phyloP scores from a whole-genome alignment of 1,140 invertebrate species.

The Drosophila tropicalis region DNA sequence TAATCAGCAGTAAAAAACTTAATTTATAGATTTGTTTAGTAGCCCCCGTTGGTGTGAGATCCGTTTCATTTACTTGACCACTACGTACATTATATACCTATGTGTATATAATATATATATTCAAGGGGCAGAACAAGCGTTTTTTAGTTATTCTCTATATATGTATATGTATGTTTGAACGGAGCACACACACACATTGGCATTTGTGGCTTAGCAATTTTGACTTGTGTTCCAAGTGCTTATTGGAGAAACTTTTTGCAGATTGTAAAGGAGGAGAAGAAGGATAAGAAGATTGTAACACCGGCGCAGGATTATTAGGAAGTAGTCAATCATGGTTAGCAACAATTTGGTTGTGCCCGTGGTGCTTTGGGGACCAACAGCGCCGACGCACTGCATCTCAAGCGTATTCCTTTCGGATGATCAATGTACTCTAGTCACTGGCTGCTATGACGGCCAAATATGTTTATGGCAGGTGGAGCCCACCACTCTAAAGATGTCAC shows the following conservation, averaged over 20 bases:
- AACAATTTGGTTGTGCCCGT: slow-evolving; percentile 97
- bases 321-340: slow-evolving; percentile 87
- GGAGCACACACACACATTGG: not conserved
- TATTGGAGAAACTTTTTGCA: slow-evolving; percentile 6
- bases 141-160: no score
- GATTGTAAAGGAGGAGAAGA: not conserved
- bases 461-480: slow-evolving; percentile 97
- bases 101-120: no score
- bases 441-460: slow-evolving; percentile 99
- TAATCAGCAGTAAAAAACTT: no score
- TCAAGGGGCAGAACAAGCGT: no score
- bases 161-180: no score
- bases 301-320: slow-evolving; percentile 4
- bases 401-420: slow-evolving; percentile 96
- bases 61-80: no score
- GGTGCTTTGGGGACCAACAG: slow-evolving; percentile 97
- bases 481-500: slow-evolving; percentile 94
- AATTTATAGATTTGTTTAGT: no score
- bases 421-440: slow-evolving; percentile 96
- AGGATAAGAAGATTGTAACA: not conserved
- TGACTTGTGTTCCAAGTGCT: not conserved
- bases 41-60: no score
- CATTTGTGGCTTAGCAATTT: not conserved
- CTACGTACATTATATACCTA: no score
- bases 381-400: slow-evolving; percentile 98